A percentile compares a stretch with the other conserved stretches of the same genome.
These are phyloP conservation scores for Festucalex cinctus DNA, from an alignment of 2,113 vertebrate species.

Conservation along the genomic window DNA sequence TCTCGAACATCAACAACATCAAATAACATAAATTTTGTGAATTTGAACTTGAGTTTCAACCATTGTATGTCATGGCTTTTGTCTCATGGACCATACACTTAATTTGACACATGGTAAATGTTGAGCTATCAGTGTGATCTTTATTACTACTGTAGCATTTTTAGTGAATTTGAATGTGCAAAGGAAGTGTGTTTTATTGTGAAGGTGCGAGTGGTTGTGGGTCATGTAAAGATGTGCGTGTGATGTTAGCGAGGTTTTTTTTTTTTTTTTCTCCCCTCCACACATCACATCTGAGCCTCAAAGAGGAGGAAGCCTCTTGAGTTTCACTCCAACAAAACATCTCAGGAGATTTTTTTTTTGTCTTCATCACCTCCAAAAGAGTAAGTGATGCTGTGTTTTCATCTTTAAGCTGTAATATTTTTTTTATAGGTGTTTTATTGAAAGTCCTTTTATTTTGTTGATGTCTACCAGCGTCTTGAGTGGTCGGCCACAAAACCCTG, in stretches of 20 bases:
- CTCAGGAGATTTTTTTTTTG: conserved; percentile 2
- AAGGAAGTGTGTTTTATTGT: not conserved
- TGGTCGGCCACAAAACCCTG: no score
- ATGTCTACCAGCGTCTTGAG: not conserved
- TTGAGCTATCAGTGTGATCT: no score
- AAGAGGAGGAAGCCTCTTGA: not conserved
- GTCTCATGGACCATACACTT: no score
- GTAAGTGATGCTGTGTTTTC: not conserved
- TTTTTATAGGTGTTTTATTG: not conserved
- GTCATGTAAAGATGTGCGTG: not conserved
- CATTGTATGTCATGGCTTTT: no score
- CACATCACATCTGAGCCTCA: not conserved
- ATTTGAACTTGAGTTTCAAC: no score
- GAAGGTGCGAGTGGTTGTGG: not conserved
- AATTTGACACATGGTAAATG: no score
- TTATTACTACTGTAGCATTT: no score
- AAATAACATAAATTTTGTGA: no score
- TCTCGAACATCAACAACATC: no score
- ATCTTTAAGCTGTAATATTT: not conserved
- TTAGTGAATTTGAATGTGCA: not conserved
- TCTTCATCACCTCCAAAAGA: not conserved
- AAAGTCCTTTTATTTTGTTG: not conserved
- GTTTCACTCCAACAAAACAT: not conserved
- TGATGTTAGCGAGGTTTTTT: not conserved
- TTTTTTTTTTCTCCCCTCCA: not conserved